Evolutionary conservation across 35 echinoderm and acorn worm species (phyloP), one percentile per base, ranked within the genome.

Genomic region (Acanthaster planci): DNA sequence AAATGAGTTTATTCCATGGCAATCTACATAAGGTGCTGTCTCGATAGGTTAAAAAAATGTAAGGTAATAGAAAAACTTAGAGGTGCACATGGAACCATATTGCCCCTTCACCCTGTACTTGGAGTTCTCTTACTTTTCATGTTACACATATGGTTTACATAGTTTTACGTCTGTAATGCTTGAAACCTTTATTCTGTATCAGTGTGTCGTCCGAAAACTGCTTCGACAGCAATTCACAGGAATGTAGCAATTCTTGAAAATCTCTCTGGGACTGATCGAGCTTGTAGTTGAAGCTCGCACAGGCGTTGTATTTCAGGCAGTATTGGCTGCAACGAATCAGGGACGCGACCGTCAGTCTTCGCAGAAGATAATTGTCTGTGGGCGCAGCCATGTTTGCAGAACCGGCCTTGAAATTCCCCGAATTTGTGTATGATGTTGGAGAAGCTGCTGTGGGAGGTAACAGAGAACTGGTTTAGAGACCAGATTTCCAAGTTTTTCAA

Each of bases 261-360:
- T 72, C 64, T 29, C 34, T 34, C 64, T 35, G 26, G 26, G 30
- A 34, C 64, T 31, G 64, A 12, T 47, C 42, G 42, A 47, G 34
- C 64, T 72, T 21, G 64, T 72, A 72, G 64, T 72, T 72, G 64
- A 72, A 72, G 23, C 64, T 29, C 26, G 64, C 64, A 8, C 64
- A 72, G 34, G 26, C 34, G 34, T 72, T 72, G 64, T 72, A 26
- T 35, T 34, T 10, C 22, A 72, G 64, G 64, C 64, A 72, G 64
- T 31, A 72, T 10, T 26, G 26, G 64, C 21, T 26, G 64, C 64
- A 72, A 29, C 64, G 64, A 8, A 72, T 31, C 34, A 72, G 34
- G 26, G 64, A 72, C 19, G 14, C 2, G 64, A 26, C 23, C 7
- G 18, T 31, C 19, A 72, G 14, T 27, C 64, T 72, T 10, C 34